phyloP scores from a whole-genome alignment of 2,888 invertebrate species.

The Cetonia aurata region DNA sequence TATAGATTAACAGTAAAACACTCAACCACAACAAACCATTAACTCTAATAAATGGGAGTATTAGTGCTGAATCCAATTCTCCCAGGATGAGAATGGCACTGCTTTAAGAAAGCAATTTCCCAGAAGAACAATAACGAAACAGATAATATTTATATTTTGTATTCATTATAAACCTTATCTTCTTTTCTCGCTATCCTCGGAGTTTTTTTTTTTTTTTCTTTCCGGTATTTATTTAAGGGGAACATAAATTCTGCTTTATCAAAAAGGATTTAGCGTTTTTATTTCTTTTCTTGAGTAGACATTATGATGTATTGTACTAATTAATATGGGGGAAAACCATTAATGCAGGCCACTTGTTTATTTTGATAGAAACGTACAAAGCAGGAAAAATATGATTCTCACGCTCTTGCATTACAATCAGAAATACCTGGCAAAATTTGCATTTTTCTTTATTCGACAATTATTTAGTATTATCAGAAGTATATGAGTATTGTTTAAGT shows the following conservation, averaged over 20 bases:
- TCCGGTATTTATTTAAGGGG: background rate
- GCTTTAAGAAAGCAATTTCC: constrained; percentile 34
- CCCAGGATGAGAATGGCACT: constrained; percentile 12
- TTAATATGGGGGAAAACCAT: background rate
- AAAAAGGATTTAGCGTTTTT: constrained; percentile 14
- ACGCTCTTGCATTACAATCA: no score
- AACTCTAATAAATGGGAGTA: constrained; percentile 39
- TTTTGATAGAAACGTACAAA: no score
- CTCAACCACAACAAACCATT: constrained; percentile 39
- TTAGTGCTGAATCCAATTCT: constrained; percentile 37
- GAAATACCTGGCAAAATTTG: no score
- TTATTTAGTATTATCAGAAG: no score
- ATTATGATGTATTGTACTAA: background rate
- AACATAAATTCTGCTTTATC: constrained; percentile 25
- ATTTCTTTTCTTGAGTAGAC: background rate
- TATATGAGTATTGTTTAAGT: no score
- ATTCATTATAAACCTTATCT: constrained; percentile 34
- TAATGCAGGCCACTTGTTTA: no score
- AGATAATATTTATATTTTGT: constrained; percentile 37
- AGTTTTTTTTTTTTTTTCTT: constrained; percentile 4
- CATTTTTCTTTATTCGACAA: no score
- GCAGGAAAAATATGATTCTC: no score
- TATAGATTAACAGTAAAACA: constrained; percentile 40
- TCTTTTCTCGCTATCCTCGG: background rate
- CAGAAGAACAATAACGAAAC: constrained; percentile 22